Conservation (phyloP, 2,888 invertebrate genomes). For the Pyrgus malvae region DNA sequence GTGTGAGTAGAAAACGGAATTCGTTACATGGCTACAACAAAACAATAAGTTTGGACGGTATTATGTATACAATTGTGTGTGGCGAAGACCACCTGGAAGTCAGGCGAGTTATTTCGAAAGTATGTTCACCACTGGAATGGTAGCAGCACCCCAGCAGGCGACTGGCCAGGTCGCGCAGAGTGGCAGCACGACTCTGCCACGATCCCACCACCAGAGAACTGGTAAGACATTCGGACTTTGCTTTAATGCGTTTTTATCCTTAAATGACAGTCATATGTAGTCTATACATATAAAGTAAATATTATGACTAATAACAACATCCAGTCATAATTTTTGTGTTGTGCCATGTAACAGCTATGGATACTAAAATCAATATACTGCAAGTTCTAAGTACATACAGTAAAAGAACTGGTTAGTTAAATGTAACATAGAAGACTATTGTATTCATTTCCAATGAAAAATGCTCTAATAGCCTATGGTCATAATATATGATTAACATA, state of each 20-base stretch:
- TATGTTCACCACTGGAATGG: slow-evolving; percentile 72
- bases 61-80: slow-evolving; percentile 72
- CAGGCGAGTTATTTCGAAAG: slow-evolving; percentile 56
- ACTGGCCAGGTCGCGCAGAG: slow-evolving; percentile 70
- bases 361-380: too few species aligned
- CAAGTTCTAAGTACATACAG: too few species aligned
- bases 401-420: too few species aligned
- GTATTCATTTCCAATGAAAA: too few species aligned
- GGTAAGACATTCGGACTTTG: slow-evolving; percentile 45
- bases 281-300: slow-evolving; percentile 12
- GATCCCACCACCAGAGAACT: slow-evolving; percentile 77
- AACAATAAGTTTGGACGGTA: slow-evolving; percentile 51
- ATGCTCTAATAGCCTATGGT: too few species aligned
- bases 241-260: neutral
- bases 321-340: too few species aligned
- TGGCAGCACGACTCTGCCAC: slow-evolving; percentile 73
- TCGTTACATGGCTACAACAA: slow-evolving; percentile 43
- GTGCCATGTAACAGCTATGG: too few species aligned
- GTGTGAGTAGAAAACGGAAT: slow-evolving; percentile 8
- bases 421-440: too few species aligned
- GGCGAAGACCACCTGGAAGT: slow-evolving; percentile 68
- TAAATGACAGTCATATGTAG: slow-evolving; percentile 15
- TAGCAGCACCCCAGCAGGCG: slow-evolving; percentile 72
- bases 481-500: too few species aligned
- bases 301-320: neutral